Base-by-base conservation (phyloP, 2,113 vertebrate species). In the Nycticebus coucang region DNA sequence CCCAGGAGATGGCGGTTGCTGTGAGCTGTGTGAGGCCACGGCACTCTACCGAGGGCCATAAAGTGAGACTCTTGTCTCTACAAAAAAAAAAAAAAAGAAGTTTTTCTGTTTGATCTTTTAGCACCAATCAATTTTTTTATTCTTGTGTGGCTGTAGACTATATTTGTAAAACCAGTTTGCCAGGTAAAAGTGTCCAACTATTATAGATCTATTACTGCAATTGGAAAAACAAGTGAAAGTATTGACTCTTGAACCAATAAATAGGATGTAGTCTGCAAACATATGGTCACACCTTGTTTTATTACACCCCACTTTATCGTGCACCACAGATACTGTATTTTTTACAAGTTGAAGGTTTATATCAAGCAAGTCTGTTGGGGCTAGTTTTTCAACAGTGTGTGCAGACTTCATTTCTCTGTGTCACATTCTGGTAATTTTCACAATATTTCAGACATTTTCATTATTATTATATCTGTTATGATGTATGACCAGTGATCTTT, bases 161-260 rank as follows among this genome's bases (percentile, higher is more conserved):
- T 7, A 37, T 11, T 41, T 35, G 37, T 74, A 85, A 85, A 91
- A 88, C 35, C 33, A 88, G n/a, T 10, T 68, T 80, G 30, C 28
- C 37, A 6, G 64, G 30, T 41, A 80, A 85, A 92, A 59, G 7
- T 87, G 62, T 88, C 41, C 64, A 33, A 78, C 81, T 88, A 22
- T 87, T 57, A 80, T n/a, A 85, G 50, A 81, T 80, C 24, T 10
- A 33, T 92, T 91, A 45, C 18, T 79, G 11, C 87, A 74, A 79
- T 26, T 79, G 21, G 35, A 12, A 97, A 81, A 81, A 41, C 59
- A 91, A 24, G 91, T 59, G 59, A 82, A 78, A 93, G 50, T 64
- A 13, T 74, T 93, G 41, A 57, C 77, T 93, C 26, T 94, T 82
- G 68, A 94, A 53, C 41, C 71, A 96, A 83, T 74, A 80, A 24